Conservation (phyloP, 2,888 invertebrate genomes). For the Galerucella pusilla region DNA sequence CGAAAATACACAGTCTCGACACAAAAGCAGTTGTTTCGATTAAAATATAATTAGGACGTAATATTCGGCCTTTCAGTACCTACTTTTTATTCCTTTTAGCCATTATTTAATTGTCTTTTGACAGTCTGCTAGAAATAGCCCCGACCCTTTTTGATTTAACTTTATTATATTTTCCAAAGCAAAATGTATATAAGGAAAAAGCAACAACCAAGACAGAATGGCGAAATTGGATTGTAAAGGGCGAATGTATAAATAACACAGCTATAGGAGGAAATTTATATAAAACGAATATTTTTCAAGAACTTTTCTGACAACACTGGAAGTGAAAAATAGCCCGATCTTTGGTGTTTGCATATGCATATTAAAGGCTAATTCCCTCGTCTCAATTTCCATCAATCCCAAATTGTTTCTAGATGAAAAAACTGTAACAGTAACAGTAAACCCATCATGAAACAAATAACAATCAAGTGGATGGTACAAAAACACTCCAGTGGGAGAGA, state of each 20-base stretch:
- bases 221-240: conserved; percentile 29
- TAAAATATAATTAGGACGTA: conserved; percentile 21
- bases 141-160: conserved; percentile 31
- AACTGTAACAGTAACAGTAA: too few relatives aligned
- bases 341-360: too few relatives aligned
- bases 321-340: background rate
- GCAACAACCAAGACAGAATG: conserved; percentile 34
- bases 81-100: conserved; percentile 24
- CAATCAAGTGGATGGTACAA: too few relatives aligned
- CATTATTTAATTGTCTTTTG: conserved; percentile 34
- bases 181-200: conserved; percentile 30
- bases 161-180: conserved; percentile 35
- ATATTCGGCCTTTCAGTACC: conserved; percentile 16
- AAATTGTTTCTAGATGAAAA: too few relatives aligned
- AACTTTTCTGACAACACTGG: conserved; percentile 18
- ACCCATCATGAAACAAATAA: too few relatives aligned
- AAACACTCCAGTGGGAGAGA: too few relatives aligned
- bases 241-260: conserved; percentile 21
- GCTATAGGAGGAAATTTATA: conserved; percentile 9
- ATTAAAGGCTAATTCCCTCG: too few relatives aligned
- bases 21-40: conserved; percentile 12
- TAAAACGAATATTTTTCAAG: conserved; percentile 16
- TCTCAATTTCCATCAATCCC: too few relatives aligned
- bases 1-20: background rate
- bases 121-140: background rate